A percentile compares a stretch with the other conserved stretches of the same genome.
phyloP scores from a whole-genome alignment of 2,113 vertebrate species.

The Rhipidura dahli region DNA sequence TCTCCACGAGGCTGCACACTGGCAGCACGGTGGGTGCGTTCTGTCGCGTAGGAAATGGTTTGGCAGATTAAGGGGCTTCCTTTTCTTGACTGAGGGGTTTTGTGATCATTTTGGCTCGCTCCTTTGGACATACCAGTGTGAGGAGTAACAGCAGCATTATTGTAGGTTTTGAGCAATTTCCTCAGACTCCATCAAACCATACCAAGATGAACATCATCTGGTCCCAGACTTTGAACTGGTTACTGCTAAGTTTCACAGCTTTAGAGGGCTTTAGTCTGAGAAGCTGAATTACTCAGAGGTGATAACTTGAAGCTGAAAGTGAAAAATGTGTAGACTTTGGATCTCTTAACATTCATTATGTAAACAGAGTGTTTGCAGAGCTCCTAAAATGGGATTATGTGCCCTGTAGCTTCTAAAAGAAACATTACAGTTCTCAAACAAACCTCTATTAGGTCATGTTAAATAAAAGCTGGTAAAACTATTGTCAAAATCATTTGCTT shows the following conservation, averaged over 20 bases:
- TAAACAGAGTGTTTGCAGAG: conserved; percentile 11
- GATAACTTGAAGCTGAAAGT: conserved; percentile 13
- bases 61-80: neutral
- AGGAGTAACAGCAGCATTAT: neutral
- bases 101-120: conserved; percentile 30
- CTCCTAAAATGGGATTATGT: conserved; percentile 18
- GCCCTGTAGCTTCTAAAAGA: neutral
- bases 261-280: neutral
- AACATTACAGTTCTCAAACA: neutral
- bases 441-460: neutral
- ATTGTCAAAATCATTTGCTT: neutral
- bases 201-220: neutral
- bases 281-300: neutral
- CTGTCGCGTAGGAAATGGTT: neutral
- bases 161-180: neutral
- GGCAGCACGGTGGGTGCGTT: neutral
- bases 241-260: neutral
- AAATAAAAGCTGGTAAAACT: neutral
- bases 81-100: conserved; percentile 17
- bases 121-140: neutral
- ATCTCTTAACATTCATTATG: neutral
- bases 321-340: conserved; percentile 20
- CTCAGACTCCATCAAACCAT: neutral
- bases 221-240: neutral
- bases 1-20: neutral